Base-by-base conservation (phyloP, 2,888 invertebrate genomes). In the Ecliptopera silaceata region DNA sequence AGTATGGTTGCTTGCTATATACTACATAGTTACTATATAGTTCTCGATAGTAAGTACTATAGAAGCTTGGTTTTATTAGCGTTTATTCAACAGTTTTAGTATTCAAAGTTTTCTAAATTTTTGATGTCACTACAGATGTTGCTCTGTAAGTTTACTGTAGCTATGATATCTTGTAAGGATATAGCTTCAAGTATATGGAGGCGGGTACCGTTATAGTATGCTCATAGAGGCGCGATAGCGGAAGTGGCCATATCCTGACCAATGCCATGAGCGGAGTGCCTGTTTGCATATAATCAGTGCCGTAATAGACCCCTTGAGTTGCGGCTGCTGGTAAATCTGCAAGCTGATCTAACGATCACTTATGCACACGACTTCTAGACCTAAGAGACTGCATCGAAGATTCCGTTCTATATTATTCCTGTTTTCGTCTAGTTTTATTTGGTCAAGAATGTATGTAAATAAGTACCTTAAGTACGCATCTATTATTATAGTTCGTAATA, bases 231-330 rank as follows among this genome's bases (percentile, higher is more conserved):
- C 68, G 66, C 72, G 72, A 70, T 75, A 79, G 70, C 86, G 89
- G 88, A 89, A 88, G 82, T 78, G 80, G 82, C 79, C 81, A 84
- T 82, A 86, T 89, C 88, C 89, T 88, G 86, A 75, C 72, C 72
- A 72, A 67, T 66, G 75, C 70, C 71, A 68, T 66, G 74, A 71
- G 66, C 70, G 73, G 61, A 63, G 69, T 69, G 69, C 64, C 71
- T 57, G 63, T 69, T 59, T 77, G 79, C 75, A 77, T 82, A 72
- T 80, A 78, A 80, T 82, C 74, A 76, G 63, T 65, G 66, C 64
- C 66, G 69, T 75, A 75, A 79, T 76, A 69, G 66, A 52, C 65
- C 69, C 73, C 74, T 71, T n/a, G n/a, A n/a, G n/a, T n/a, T 39
- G 69, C 58, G 70, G 72, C 68, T 61, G 71, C 68, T 61, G 52